These are phyloP conservation scores for Corapipo altera DNA, from an alignment of 2,113 vertebrate species.

Conservation along the genomic window DNA sequence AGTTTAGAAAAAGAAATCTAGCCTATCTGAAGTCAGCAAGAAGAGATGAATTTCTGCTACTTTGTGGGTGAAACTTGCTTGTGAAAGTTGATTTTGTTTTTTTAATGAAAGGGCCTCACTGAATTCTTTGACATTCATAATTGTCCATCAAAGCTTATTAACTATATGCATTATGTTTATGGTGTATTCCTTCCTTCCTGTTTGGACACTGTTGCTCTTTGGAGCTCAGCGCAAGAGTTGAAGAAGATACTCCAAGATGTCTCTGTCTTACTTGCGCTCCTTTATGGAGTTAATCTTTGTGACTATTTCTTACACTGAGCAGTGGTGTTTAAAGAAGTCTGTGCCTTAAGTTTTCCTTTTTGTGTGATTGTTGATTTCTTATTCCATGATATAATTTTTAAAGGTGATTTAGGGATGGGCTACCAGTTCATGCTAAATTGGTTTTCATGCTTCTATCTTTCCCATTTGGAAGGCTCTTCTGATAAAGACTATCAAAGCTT, in stretches of 20 bases:
- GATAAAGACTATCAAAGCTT: not conserved
- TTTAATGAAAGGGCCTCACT: not conserved
- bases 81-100: not conserved
- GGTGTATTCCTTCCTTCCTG: not conserved
- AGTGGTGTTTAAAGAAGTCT: not conserved
- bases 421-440: not conserved
- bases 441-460: not conserved
- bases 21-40: not conserved
- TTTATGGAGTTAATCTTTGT: not conserved
- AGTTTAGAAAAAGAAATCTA: not conserved
- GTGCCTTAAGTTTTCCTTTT: not conserved
- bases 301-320: not conserved
- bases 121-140: not conserved
- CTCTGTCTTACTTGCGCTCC: not conserved
- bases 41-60: not conserved
- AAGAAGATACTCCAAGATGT: not conserved
- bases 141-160: not conserved
- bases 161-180: not conserved
- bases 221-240: not conserved
- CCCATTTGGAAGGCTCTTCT: not conserved
- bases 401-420: not conserved
- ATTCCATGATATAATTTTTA: not conserved
- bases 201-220: not conserved
- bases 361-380: not conserved
- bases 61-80: not conserved